A percentile compares a stretch with the other conserved stretches of the same genome.
Evolutionary conservation across 2,113 vertebrate genomes (phyloP).

Genomic region (Pygoscelis adeliae): DNA sequence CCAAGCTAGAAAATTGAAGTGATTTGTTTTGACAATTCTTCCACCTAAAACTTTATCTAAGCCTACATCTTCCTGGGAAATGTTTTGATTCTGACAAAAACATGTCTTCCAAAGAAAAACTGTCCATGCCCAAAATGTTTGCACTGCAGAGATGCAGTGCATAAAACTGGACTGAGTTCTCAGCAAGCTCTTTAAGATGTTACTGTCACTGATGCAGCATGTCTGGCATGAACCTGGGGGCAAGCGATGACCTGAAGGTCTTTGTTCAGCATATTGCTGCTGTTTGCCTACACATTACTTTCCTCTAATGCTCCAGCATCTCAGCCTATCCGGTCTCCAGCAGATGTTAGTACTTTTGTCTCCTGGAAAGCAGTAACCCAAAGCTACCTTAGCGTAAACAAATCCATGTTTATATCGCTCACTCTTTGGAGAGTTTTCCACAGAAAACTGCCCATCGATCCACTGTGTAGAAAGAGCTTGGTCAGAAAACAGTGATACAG

Average conservation of each 20-base stretch:
- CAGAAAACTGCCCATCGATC: background rate
- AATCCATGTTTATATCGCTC: background rate
- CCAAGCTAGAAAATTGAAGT: background rate
- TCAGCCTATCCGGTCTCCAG: background rate
- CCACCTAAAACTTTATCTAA: background rate
- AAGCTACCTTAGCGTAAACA: background rate
- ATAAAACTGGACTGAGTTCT: background rate
- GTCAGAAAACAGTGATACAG: background rate
- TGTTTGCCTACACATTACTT: fast-evolving
- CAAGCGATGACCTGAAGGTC: background rate
- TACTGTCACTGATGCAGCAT: background rate
- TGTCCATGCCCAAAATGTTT: background rate
- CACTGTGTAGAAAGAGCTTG: background rate
- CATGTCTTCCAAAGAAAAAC: background rate
- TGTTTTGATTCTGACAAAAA: background rate
- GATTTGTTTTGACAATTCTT: background rate
- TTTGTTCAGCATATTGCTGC: background rate
- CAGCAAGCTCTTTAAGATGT: background rate
- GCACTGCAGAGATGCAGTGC: fast-evolving
- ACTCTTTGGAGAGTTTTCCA: background rate
- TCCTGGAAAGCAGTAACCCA: background rate
- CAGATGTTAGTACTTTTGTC: background rate
- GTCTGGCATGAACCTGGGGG: background rate
- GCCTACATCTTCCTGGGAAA: background rate
- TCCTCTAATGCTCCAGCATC: background rate